Evolutionary conservation across 2,113 vertebrate genomes (phyloP).

Genomic region (Periophthalmus modestus): DNA sequence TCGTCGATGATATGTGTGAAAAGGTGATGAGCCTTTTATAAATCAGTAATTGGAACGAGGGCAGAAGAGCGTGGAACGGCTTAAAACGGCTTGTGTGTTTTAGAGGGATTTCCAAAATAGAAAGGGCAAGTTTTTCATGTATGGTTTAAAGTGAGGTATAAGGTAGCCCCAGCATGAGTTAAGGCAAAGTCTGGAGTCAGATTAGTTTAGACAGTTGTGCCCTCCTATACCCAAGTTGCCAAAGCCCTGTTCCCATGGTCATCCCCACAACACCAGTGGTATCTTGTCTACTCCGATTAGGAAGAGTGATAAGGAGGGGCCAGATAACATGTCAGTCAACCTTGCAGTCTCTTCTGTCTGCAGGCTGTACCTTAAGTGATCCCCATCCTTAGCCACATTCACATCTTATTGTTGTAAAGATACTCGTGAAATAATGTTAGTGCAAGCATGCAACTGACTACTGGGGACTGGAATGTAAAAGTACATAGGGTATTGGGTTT

Average conservation of each 20-base stretch:
- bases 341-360: conserved; percentile 60
- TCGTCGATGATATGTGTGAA: conserved; percentile 75
- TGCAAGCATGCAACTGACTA: neutral
- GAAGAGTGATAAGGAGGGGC: conserved; percentile 70
- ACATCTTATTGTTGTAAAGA: neutral
- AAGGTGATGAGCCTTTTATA: conserved; percentile 74
- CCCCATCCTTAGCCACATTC: conserved; percentile 44
- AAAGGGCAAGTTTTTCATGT: conserved; percentile 14
- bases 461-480: too few species aligned
- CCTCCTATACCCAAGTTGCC: conserved; percentile 19
- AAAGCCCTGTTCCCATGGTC: conserved; percentile 51
- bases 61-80: conserved; percentile 48
- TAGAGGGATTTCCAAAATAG: conserved; percentile 24
- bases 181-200: conserved; percentile 34
- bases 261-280: conserved; percentile 76
- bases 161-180: conserved; percentile 23
- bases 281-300: conserved; percentile 80
- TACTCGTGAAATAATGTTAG: neutral
- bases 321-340: conserved; percentile 78
- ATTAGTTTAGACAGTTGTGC: conserved; percentile 53
- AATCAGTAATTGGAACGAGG: conserved; percentile 70
- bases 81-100: conserved; percentile 41
- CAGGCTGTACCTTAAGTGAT: conserved; percentile 57
- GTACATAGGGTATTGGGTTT: too few species aligned
- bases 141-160: conserved; percentile 7